A percentile compares a stretch with the other conserved stretches of the same genome.
These are phyloP conservation scores for Pelagia noctiluca DNA, from an alignment of 30 jellyfish, hydroid and myxozoan species.

Conservation along the genomic window DNA sequence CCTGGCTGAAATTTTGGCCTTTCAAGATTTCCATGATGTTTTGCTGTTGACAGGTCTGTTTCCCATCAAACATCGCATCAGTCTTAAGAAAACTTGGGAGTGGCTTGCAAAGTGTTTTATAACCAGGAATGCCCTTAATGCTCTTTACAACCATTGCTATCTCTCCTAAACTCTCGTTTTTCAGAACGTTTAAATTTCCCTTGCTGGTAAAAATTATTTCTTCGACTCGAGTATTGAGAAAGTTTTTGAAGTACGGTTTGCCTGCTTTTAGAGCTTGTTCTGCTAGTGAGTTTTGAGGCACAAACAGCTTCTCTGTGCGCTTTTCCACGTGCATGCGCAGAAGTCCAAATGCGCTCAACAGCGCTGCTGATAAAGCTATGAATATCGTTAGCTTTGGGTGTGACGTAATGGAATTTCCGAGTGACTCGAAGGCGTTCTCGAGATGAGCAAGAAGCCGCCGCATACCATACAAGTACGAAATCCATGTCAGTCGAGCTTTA, in stretches of 20 bases:
- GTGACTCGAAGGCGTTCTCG: too few species aligned
- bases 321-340: conserved; percentile 29
- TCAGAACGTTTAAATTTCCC: conserved; percentile 43
- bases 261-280: conserved; percentile 58
- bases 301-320: conserved; percentile 56
- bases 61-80: neutral
- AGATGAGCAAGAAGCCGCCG: too few species aligned
- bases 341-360: conserved; percentile 45
- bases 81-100: conserved; percentile 18
- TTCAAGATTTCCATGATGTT: conserved; percentile 56
- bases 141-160: conserved; percentile 8
- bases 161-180: conserved; percentile 21
- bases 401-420: too few species aligned
- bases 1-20: neutral
- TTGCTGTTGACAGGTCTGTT: conserved; percentile 27
- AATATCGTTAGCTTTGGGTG: too few species aligned
- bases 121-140: conserved; percentile 34
- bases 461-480: too few species aligned
- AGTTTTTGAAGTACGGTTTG: conserved; percentile 34
- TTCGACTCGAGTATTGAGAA: conserved; percentile 51
- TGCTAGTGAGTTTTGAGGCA: conserved; percentile 49
- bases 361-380: too few species aligned
- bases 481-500: too few species aligned
- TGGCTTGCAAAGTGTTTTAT: conserved; percentile 35
- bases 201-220: conserved; percentile 50